Evolutionary conservation across 2,888 invertebrate genomes (phyloP).

Genomic region (Liodrosophila aerea): DNA sequence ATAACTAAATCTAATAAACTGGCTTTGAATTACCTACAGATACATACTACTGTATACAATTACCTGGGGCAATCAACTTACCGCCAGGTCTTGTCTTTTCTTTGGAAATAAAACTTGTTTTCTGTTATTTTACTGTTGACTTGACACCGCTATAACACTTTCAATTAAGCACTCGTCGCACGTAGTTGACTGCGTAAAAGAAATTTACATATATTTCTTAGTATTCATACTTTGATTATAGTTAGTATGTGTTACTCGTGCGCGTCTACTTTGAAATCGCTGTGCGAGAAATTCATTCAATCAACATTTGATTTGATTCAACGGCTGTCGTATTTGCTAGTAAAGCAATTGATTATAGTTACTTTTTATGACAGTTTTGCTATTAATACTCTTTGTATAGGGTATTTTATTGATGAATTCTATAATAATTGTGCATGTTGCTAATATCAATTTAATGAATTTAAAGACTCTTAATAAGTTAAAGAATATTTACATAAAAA

Average conservation of each 20-base stretch:
- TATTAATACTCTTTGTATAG: too few relatives aligned
- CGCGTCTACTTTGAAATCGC: slow-evolving; percentile 17
- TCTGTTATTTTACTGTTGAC: background rate
- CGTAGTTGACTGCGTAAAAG: slow-evolving; percentile 35
- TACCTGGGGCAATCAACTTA: slow-evolving; percentile 28
- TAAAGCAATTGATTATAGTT: too few relatives aligned
- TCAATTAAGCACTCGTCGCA: slow-evolving; percentile 26
- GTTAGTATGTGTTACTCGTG: slow-evolving; percentile 5
- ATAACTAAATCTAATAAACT: slow-evolving; percentile 19
- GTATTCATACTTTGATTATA: slow-evolving; percentile 11
- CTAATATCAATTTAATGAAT: too few relatives aligned
- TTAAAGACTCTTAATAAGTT: too few relatives aligned
- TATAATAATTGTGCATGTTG: too few relatives aligned
- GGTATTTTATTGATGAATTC: too few relatives aligned
- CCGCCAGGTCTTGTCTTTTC: slow-evolving; percentile 24
- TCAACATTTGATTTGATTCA: background rate
- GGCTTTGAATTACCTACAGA: slow-evolving; percentile 19
- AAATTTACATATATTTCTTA: slow-evolving; percentile 36
- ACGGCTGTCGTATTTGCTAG: too few relatives aligned
- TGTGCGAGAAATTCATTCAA: slow-evolving; percentile 24
- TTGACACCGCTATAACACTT: slow-evolving; percentile 8
- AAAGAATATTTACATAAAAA: too few relatives aligned
- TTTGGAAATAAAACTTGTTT: slow-evolving; percentile 41
- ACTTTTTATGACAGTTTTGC: too few relatives aligned
- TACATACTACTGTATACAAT: background rate